A percentile compares a stretch with the other conserved stretches of the same genome.
These are phyloP conservation scores for Dexiosoma caninum DNA, from an alignment of 2,888 invertebrate genomes.

Conservation along the genomic window DNA sequence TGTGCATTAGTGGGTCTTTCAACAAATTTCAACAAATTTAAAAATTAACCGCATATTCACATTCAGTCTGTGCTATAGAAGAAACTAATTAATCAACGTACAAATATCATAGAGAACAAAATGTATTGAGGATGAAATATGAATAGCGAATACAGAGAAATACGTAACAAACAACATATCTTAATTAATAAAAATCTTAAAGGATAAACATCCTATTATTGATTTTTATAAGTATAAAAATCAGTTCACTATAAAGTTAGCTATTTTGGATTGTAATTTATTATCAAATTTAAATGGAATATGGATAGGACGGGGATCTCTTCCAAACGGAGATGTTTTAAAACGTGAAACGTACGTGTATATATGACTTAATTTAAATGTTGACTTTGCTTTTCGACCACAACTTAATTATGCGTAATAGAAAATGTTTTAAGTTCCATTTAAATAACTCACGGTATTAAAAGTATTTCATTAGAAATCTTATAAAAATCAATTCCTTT, in stretches of 20 bases:
- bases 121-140: background rate
- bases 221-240: constrained; percentile 5
- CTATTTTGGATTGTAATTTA: constrained; percentile 30
- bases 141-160: background rate
- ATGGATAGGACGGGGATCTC: background rate
- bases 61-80: background rate
- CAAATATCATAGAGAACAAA: background rate
- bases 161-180: constrained; percentile 3
- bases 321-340: constrained; percentile 31
- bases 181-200: constrained; percentile 56
- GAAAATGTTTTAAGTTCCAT: constrained; percentile 29
- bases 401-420: constrained; percentile 61
- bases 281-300: constrained; percentile 14
- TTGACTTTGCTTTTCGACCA: constrained; percentile 26
- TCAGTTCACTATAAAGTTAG: constrained; percentile 40
- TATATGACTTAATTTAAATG: constrained; percentile 13
- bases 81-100: constrained; percentile 52
- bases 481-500: constrained; percentile 50
- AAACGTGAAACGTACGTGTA: background rate
- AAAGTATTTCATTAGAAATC: constrained; percentile 42
- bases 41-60: background rate
- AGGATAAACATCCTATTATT: constrained; percentile 38
- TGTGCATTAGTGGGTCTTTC: too few species aligned
- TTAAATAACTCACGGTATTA: constrained; percentile 2
- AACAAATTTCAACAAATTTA: background rate